Base-by-base conservation (phyloP, 2,113 vertebrate species). In the Ovis canadensis region DNA sequence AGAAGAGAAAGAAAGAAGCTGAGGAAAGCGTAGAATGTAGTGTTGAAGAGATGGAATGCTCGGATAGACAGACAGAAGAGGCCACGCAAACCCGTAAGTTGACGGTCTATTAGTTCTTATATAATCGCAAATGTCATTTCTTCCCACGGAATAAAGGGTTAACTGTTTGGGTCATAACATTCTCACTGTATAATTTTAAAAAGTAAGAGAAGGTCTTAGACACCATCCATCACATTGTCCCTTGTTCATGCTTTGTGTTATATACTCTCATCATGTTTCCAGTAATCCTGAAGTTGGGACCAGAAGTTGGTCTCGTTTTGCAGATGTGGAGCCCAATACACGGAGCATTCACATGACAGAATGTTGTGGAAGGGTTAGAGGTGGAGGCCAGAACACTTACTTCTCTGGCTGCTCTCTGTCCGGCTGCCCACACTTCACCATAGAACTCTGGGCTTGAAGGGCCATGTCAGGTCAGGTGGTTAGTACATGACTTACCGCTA, bases 61-160 rank as follows among this genome's bases (percentile, higher is more conserved):
- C 98, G 23, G 36, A 80, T 11, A 74, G 87, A 43, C 98, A 92
- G 95, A 94, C 64, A 71, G 81, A 91, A 16, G 97, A 71, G 25
- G 48, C 14, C 60, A 0, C 77, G 43, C 33, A 89, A 85, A 98
- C 98, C 6, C 98, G 99, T 99, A 98, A 99, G 99, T 98, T 15
- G 48, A 13, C 11, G 11, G 4, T 45, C 36, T 36, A 1, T 36
- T 57, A 62, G 11, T 36, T 43, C 67, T 80, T 45, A 7, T 40
- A 52, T 33, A 50, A 50, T 52, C 1, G 2, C 97, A 86, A 0
- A 15, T 27, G 60, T 52, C 27, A 13, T 82, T 85, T 93, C 45
- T n/a, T 92, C 31, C 52, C 94, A 11, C 33, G 57, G 80, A 89
- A 85, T 85, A 40, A 90, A 43, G 54, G 52, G 21, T 40, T 89